Conservation (phyloP, 2,797 vertebrate genomes). For the Pangasius sanitwongsei region DNA sequence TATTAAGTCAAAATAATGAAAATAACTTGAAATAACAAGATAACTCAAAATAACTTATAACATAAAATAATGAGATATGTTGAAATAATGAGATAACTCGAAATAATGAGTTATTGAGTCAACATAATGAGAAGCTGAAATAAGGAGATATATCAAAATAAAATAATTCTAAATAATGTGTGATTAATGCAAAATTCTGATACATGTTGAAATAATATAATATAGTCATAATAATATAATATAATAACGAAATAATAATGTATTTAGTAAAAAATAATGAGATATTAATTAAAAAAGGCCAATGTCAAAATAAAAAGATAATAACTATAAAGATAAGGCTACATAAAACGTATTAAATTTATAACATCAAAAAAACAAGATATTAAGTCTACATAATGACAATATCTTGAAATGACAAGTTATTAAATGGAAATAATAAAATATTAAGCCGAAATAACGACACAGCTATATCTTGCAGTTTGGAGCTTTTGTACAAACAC, state of each 20-base stretch:
- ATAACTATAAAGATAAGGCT: background rate
- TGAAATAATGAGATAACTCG: background rate
- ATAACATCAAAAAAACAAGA: background rate
- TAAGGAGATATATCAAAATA: background rate
- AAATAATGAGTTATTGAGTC: background rate
- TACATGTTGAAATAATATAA: background rate
- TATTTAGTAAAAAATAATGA: background rate
- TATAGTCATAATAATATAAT: too few species aligned
- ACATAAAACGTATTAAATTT: background rate
- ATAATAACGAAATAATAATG: background rate
- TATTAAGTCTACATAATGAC: background rate
- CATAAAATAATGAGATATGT: background rate
- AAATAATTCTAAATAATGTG: background rate
- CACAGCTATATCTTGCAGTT: background rate
- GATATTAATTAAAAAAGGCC: background rate
- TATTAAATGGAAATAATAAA: background rate
- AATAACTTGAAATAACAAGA: background rate
- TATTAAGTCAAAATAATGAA: background rate
- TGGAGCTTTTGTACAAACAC: background rate
- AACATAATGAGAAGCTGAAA: background rate
- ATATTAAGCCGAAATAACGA: background rate
- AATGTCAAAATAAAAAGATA: background rate
- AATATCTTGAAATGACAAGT: background rate
- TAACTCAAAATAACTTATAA: background rate
- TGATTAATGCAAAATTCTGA: background rate